These are phyloP conservation scores for Xenopus tropicalis DNA, from an alignment of 2,113 vertebrate species.

Conservation along the genomic window UCB_Xtro_10.0 CM004444.2:145556001-145556500, in stretches of 20 bases:
- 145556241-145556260: slow-evolving; percentile 25
- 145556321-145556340: slow-evolving; percentile 10
- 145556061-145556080: slow-evolving; percentile 30
- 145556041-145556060: slow-evolving; percentile 43
- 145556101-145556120: slow-evolving; percentile 47
- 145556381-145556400: not conserved
- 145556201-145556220: slow-evolving; percentile 42
- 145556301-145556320: not conserved
- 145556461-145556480: too few species aligned
- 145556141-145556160: slow-evolving; percentile 46
- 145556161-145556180: slow-evolving; percentile 42
- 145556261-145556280: slow-evolving; percentile 9
- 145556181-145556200: slow-evolving; percentile 49
- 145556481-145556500: too few species aligned
- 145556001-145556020: slow-evolving; percentile 44
- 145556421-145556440: not conserved
- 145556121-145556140: slow-evolving; percentile 44
- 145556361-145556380: not conserved
- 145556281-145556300: slow-evolving; percentile 17
- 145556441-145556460: not conserved
- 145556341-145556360: slow-evolving; percentile 3
- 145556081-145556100: slow-evolving; percentile 45
- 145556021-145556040: slow-evolving; percentile 33
- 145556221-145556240: slow-evolving; percentile 7
- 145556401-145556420: not conserved